These are phyloP conservation scores for Oscheius sp. DNA, from an alignment of 2,888 invertebrate species.

Conservation along the genomic window DNA sequence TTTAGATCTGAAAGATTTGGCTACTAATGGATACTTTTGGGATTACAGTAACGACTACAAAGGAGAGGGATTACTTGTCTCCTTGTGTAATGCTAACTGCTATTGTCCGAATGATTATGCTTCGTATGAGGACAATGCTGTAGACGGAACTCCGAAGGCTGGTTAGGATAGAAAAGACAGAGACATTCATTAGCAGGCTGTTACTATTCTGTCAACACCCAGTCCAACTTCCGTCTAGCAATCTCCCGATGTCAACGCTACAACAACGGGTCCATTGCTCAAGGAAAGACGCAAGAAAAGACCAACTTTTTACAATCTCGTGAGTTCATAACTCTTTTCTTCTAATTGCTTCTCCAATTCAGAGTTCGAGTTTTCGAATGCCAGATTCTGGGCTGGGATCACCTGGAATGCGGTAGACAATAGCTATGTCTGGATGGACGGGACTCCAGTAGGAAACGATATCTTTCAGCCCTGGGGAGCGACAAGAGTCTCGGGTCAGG, in stretches of 20 bases:
- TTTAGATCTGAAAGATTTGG: background rate
- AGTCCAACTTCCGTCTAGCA: constrained; percentile 11
- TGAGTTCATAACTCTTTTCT: background rate
- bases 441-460: background rate
- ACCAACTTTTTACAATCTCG: constrained; percentile 3
- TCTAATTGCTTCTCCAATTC: background rate
- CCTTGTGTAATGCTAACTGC: constrained; percentile 27
- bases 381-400: constrained; percentile 12
- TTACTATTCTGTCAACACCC: background rate
- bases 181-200: background rate
- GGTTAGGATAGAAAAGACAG: background rate
- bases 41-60: background rate
- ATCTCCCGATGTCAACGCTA: background rate
- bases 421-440: constrained; percentile 21
- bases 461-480: constrained; percentile 14
- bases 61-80: constrained; percentile 1
- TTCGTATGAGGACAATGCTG: background rate
- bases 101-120: constrained; percentile 15
- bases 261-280: constrained; percentile 6
- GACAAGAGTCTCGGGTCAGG: background rate
- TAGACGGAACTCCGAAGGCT: background rate
- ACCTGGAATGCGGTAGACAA: background rate
- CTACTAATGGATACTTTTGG: constrained; percentile 21
- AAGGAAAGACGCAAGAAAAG: constrained; percentile 17
- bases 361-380: background rate